Base-by-base conservation (phyloP, 92 coral and sea anemone species). In the Palythoa caribaeorum region DNA sequence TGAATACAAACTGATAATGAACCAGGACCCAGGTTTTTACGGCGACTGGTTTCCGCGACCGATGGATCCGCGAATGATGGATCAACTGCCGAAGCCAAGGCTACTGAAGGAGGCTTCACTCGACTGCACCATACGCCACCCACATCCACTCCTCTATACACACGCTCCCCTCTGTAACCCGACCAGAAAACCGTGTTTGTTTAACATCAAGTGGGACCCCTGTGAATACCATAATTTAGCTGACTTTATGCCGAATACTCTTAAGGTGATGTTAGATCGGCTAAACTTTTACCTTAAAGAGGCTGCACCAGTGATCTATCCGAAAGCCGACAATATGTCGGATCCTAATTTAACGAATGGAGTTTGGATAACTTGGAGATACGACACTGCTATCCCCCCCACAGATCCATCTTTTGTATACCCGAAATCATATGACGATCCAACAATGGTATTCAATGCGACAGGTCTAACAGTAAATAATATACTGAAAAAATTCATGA, bases 161-260 rank as follows among this genome's bases (percentile, higher is more conserved):
- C 98, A 95, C 88, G 99, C 99, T 20, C 99, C 99, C 13, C 87
- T 95, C 16, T 97, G 99, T 55, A 85, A 92, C 87, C 99, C 99
- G 17, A 92, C 90, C 69, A 93, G 91, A 89, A 93, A 94, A 76
- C 98, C 99, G 7, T 97, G 99, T 85, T 87, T 97, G 85, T 97
- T 95, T 86, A 97, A 97, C 88, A 97, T 97, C 88, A 97, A 97
- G 74, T 97, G 99, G 99, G 99, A 97, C 72, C 99, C 99, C 38
- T 97, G 99, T 74, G 99, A 97, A 88, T 97, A 95, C 72, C 99
- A 97, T 73, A 97, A 97, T 78, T 73, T 97, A 83, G 99, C 99
- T 3, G 97, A 93, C 78, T 95, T 97, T 78, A 97, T 97, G 99
- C 99, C 99, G 9, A 97, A 95, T 77, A 97, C 99, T 17, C 79